Percentiles rank a stretch among this genome's conserved stretches.
These are phyloP conservation scores for Oryzias dopingdopingensis DNA, from an alignment of 2,797 vertebrate species.

Conservation along the genomic window DNA sequence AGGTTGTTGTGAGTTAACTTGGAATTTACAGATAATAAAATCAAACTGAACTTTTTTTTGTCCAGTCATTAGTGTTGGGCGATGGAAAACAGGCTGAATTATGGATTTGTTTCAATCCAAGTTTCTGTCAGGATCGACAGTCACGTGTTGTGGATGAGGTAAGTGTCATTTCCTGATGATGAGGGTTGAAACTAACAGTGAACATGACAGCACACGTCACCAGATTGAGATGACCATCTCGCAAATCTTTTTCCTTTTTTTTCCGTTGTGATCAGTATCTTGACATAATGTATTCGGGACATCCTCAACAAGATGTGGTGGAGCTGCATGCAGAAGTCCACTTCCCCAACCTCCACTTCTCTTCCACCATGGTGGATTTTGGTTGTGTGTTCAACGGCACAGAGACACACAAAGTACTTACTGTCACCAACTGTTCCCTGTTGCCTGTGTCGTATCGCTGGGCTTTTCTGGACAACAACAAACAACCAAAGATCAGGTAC, in stretches of 20 bases:
- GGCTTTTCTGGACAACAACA: slow-evolving; percentile 70
- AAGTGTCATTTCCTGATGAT: slow-evolving; percentile 4
- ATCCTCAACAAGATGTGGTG: slow-evolving; percentile 78
- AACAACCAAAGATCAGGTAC: slow-evolving; percentile 69
- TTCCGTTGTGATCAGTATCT: slow-evolving; percentile 54
- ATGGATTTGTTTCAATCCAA: slow-evolving; percentile 83
- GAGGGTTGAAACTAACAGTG: not conserved
- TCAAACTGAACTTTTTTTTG: not conserved
- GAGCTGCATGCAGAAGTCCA: slow-evolving; percentile 77
- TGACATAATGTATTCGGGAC: slow-evolving; percentile 77
- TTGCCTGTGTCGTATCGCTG: slow-evolving; percentile 81
- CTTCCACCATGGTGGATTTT: slow-evolving; percentile 80
- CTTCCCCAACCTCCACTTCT: slow-evolving; percentile 84
- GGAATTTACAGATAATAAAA: too few species aligned
- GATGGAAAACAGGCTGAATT: slow-evolving; percentile 64
- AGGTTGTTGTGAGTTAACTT: too few species aligned
- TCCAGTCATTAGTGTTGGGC: slow-evolving; percentile 76
- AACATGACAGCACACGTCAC: too few species aligned
- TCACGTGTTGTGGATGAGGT: slow-evolving; percentile 71
- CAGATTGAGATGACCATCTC: too few species aligned
- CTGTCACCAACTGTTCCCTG: slow-evolving; percentile 82
- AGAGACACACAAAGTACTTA: slow-evolving; percentile 61
- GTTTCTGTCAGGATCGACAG: slow-evolving; percentile 54
- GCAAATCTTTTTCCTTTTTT: not conserved
- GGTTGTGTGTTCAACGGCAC: slow-evolving; percentile 84